Evolutionary conservation across 2,113 vertebrate genomes (phyloP).

Genomic region (Glaucomys volans): DNA sequence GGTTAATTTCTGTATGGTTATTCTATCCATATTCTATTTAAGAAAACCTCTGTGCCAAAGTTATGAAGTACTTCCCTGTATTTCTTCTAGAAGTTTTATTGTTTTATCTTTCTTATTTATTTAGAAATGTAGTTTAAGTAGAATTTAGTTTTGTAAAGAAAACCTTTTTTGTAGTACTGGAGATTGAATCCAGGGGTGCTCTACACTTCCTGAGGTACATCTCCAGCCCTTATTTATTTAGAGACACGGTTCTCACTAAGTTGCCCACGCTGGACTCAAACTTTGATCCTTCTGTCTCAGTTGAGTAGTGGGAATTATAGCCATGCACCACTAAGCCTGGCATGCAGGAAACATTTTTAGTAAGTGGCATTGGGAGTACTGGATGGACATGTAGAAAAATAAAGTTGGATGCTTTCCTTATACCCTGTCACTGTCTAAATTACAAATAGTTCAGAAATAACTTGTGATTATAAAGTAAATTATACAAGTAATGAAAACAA

Average conservation of each 20-base stretch:
- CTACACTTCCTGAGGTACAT: no score
- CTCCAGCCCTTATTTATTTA: no score
- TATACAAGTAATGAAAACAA: background rate
- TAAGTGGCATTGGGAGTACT: background rate
- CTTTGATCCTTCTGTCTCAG: no score
- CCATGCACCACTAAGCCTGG: no score
- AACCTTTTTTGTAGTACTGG: background rate
- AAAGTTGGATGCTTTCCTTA: conserved; percentile 20
- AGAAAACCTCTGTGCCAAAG: background rate
- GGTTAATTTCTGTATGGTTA: conserved; percentile 19
- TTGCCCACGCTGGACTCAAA: no score
- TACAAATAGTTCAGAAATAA: conserved; percentile 30
- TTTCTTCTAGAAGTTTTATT: background rate
- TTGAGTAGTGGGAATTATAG: no score
- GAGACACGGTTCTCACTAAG: no score
- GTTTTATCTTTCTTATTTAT: conserved; percentile 44
- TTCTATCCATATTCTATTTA: background rate
- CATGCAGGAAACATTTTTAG: background rate
- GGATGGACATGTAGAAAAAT: background rate
- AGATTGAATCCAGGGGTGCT: no score
- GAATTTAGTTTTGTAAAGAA: conserved; percentile 36
- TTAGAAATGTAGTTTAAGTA: conserved; percentile 3
- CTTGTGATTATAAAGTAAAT: background rate
- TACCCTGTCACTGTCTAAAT: background rate
- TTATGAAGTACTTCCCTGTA: background rate